Evolutionary conservation across 2,113 vertebrate genomes (phyloP).

Genomic region (Merops nubicus): DNA sequence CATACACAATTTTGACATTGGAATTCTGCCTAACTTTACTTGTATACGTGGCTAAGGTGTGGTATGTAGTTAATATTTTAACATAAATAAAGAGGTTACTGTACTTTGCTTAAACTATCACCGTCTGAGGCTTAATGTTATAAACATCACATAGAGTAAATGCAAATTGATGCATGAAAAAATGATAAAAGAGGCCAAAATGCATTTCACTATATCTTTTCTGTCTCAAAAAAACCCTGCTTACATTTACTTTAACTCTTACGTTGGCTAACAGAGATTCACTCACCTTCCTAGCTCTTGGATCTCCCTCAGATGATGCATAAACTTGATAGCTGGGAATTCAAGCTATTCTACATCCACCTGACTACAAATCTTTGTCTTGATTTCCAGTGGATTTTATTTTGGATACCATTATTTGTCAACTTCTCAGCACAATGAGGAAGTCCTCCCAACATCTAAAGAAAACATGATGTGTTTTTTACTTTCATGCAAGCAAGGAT

Average conservation of each 20-base stretch:
- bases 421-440: neutral
- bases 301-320: neutral
- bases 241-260: neutral
- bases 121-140: neutral
- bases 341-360: neutral
- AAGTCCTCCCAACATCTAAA: neutral
- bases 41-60: neutral
- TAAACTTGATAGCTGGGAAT: neutral
- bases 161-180: neutral
- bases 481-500: neutral
- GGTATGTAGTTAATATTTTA: neutral
- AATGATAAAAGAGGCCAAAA: neutral
- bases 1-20: neutral
- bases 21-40: neutral
- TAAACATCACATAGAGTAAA: neutral
- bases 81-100: neutral
- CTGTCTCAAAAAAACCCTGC: neutral
- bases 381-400: neutral
- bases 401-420: neutral
- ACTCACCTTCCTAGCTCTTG: neutral
- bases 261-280: neutral
- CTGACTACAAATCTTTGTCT: neutral
- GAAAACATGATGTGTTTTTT: neutral
- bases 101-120: neutral
- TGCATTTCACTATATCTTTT: neutral